A percentile compares a stretch with the other conserved stretches of the same genome.
Conservation (phyloP, 2,113 vertebrate genomes). For the Salvator merianae region DNA sequence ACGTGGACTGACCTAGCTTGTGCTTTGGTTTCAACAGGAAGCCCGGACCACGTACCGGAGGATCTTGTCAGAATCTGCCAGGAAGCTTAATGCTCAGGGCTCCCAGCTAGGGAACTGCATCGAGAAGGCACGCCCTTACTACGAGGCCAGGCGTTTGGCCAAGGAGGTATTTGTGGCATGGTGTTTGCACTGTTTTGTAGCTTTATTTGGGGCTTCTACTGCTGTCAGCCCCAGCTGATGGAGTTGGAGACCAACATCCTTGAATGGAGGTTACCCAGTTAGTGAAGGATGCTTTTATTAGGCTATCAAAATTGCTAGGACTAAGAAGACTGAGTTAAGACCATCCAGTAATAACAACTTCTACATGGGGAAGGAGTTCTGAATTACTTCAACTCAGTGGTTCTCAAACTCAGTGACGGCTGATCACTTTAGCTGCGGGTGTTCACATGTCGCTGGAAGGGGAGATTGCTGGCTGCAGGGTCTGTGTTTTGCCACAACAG, state of each 20-base stretch:
- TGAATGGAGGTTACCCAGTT: no score
- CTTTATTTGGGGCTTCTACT: no score
- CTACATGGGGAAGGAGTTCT: neutral
- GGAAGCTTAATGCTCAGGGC: slow-evolving; percentile 86
- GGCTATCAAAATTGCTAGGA: no score
- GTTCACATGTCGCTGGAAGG: no score
- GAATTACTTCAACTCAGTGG: no score
- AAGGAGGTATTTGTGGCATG: slow-evolving; percentile 77
- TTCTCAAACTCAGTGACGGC: no score
- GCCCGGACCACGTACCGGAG: slow-evolving; percentile 88
- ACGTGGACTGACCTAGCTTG: neutral
- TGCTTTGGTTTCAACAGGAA: slow-evolving; percentile 73
- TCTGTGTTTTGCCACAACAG: no score
- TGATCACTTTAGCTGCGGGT: no score
- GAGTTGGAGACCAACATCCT: neutral
- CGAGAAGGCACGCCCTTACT: slow-evolving; percentile 90
- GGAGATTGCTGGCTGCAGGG: no score
- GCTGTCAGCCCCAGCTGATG: no score
- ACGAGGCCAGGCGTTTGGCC: slow-evolving; percentile 86
- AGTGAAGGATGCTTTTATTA: no score
- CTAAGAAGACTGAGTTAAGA: neutral
- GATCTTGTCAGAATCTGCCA: slow-evolving; percentile 88
- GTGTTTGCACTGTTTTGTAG: neutral
- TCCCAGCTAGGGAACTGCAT: slow-evolving; percentile 88
- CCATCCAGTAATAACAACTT: neutral